phyloP scores from a whole-genome alignment of 2,113 vertebrate genomes.

The Callithrix jacchus region DNA sequence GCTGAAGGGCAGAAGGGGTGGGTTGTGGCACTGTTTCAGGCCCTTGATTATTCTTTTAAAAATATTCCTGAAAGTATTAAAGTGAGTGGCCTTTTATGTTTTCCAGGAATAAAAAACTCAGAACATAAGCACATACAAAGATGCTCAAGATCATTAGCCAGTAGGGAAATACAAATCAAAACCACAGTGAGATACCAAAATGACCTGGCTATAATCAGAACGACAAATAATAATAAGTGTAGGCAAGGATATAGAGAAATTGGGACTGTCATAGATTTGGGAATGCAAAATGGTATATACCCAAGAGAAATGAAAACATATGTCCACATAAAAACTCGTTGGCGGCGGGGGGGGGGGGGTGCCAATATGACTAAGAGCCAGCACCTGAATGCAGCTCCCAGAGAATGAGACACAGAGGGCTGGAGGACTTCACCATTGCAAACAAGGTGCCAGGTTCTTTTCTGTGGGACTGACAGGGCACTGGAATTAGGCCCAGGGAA shows the following conservation, averaged over 20 bases:
- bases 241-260: not conserved
- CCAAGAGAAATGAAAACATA: conserved; percentile 4
- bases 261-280: not conserved
- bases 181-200: not conserved
- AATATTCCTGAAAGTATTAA: not conserved
- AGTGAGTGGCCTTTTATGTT: not conserved
- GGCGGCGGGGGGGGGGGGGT: too few species aligned
- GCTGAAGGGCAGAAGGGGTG: not conserved
- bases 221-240: not conserved
- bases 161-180: not conserved
- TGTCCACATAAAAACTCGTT: not conserved
- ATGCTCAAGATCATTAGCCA: not conserved
- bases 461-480: too few species aligned
- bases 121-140: not conserved
- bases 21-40: not conserved
- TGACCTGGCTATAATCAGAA: not conserved
- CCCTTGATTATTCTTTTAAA: not conserved
- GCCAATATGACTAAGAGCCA: too few species aligned
- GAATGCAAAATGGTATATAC: not conserved
- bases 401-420: too few species aligned
- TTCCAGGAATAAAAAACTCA: not conserved
- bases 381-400: too few species aligned
- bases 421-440: too few species aligned
- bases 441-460: too few species aligned
- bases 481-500: too few species aligned